A percentile compares a stretch with the other conserved stretches of the same genome.
Conservation (phyloP, 2,888 invertebrate genomes). For the Biston stratarius region DNA sequence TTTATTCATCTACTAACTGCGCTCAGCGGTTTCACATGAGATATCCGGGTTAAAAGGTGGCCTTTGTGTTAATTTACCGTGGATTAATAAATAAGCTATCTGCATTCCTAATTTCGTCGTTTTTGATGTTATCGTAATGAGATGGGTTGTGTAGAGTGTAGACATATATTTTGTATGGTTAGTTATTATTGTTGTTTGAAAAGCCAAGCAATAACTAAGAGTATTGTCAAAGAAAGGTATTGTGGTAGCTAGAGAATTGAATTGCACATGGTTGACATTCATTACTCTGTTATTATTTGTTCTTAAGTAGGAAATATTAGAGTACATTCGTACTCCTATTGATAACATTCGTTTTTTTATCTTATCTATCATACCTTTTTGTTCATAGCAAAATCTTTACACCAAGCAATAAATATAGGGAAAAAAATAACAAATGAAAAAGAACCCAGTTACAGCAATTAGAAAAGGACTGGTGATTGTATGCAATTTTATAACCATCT, state of each 20-base stretch:
- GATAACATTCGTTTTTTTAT: constrained; percentile 8
- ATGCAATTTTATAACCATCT: neutral
- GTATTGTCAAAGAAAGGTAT: neutral
- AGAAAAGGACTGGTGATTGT: neutral
- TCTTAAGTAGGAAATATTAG: neutral
- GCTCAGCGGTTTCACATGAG: no score
- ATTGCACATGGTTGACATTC: neutral
- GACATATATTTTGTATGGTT: neutral
- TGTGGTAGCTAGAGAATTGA: neutral
- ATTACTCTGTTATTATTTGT: neutral
- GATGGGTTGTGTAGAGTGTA: neutral
- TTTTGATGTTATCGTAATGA: no score
- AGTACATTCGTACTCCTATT: neutral
- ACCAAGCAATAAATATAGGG: neutral
- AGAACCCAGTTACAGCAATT: neutral
- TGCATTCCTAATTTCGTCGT: no score
- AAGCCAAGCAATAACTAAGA: neutral
- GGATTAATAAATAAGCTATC: no score
- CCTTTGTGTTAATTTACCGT: no score
- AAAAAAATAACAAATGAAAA: neutral
- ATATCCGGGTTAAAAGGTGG: no score
- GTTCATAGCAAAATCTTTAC: neutral
- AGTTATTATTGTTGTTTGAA: neutral
- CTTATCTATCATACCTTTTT: constrained; percentile 2
- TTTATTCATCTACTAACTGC: no score